A percentile compares a stretch with the other conserved stretches of the same genome.
Conservation (phyloP, 1,140 invertebrate species). For the Metopolophium dirhodum region DNA sequence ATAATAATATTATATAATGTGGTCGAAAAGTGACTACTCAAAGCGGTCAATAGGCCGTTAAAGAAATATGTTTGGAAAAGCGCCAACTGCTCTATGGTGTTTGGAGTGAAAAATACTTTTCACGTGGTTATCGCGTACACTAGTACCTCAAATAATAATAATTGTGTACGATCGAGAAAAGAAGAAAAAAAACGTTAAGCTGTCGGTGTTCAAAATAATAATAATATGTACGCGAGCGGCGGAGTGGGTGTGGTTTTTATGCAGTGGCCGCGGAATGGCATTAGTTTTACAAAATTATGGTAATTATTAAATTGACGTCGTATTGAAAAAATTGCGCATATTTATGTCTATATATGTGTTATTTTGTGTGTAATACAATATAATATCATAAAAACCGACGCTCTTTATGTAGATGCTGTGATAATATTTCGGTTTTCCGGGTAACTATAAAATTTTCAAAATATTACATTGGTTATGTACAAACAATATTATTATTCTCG, state of each 20-base stretch:
- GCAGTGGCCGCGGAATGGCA: background rate
- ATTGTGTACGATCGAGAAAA: background rate
- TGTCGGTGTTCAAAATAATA: background rate
- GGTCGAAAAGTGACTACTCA: background rate
- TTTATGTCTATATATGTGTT: background rate
- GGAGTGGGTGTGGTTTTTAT: background rate
- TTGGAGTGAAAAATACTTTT: background rate
- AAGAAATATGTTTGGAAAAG: background rate
- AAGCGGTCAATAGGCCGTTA: background rate
- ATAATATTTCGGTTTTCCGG: background rate
- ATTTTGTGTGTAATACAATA: background rate
- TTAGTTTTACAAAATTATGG: background rate
- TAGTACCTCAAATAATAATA: background rate
- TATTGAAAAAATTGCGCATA: background rate
- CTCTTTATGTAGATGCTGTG: background rate
- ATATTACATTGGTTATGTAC: slow-evolving; percentile 29
- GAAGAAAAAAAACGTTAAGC: background rate
- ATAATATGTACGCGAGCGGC: background rate
- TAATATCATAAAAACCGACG: background rate
- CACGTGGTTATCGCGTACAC: background rate
- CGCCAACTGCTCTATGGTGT: background rate
- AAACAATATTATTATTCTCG: background rate
- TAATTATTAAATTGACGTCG: background rate
- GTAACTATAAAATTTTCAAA: slow-evolving; percentile 26
- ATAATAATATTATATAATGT: background rate